phyloP scores from a whole-genome alignment of 2,888 invertebrate species.

The Molorchus minor region DNA sequence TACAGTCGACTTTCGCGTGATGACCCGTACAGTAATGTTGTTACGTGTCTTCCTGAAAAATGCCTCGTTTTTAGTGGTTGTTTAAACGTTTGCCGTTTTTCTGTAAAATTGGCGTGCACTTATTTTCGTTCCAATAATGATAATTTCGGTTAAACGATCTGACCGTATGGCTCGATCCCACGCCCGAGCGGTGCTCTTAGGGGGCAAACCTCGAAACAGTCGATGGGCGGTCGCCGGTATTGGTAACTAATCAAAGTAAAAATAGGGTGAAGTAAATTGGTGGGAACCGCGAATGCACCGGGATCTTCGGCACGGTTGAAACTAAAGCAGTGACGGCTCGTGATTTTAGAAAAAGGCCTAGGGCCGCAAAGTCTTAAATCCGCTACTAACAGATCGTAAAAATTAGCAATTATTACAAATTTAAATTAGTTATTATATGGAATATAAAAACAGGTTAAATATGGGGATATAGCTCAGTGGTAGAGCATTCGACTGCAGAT shows the following conservation, averaged over 20 bases:
- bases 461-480: constrained; percentile 76
- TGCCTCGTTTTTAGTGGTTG: neutral
- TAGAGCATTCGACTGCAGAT: constrained; percentile 80
- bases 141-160: constrained; percentile 8
- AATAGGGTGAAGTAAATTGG: constrained; percentile 33
- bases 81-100: constrained; percentile 18
- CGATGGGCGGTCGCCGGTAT: constrained; percentile 31
- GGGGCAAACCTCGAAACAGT: constrained; percentile 4
- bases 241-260: constrained; percentile 28
- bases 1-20: no score
- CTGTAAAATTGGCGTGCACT: constrained; percentile 15
- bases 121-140: constrained; percentile 20
- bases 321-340: no score
- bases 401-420: no score
- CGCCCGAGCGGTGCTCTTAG: neutral
- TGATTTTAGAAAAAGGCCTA: constrained; percentile 20
- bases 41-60: no score
- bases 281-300: constrained; percentile 28
- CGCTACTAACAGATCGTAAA: no score
- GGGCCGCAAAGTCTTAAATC: no score
- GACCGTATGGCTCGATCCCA: constrained; percentile 16
- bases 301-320: neutral
- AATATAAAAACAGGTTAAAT: neutral
- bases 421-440: neutral
- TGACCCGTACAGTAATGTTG: no score